Evolutionary conservation across 1,140 invertebrate genomes (phyloP).

Genomic region (Lepidostoma basale): DNA sequence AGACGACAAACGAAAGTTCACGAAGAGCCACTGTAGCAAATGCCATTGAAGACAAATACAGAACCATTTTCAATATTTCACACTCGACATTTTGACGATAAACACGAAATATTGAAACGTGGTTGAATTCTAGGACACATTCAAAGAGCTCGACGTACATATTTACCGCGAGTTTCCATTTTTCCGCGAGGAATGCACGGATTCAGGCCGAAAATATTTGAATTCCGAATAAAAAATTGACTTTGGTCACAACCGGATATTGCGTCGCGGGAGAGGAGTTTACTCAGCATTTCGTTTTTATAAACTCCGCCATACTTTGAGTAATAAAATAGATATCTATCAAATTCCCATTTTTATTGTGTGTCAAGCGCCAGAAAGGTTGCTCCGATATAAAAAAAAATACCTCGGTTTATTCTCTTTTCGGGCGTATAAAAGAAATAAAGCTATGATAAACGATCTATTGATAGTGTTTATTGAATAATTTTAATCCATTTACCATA

Average conservation of each 20-base stretch:
- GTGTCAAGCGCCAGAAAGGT: not conserved
- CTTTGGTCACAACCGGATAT: conserved; percentile 19
- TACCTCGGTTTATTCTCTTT: too few relatives aligned
- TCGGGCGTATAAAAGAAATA: too few relatives aligned
- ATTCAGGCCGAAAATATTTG: conserved; percentile 10
- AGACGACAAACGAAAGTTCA: too few relatives aligned
- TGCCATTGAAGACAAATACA: too few relatives aligned
- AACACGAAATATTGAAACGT: conserved; percentile 14
- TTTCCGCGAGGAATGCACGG: not conserved
- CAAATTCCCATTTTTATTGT: not conserved
- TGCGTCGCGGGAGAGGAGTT: not conserved
- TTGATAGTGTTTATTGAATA: too few relatives aligned
- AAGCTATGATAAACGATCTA: too few relatives aligned
- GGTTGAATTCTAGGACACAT: not conserved
- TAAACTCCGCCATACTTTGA: not conserved
- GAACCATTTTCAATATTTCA: conserved; percentile 6
- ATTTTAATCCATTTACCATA: too few relatives aligned
- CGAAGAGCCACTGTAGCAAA: too few relatives aligned
- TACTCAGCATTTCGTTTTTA: not conserved
- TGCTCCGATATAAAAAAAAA: too few relatives aligned
- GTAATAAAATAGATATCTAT: not conserved
- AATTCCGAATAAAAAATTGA: not conserved
- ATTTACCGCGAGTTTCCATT: not conserved
- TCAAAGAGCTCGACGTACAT: not conserved
- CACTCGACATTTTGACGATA: not conserved